Percentiles rank a stretch among this genome's conserved stretches.
Evolutionary conservation across 1,140 invertebrate genomes (phyloP).

Genomic region (Dreissena polymorpha): DNA sequence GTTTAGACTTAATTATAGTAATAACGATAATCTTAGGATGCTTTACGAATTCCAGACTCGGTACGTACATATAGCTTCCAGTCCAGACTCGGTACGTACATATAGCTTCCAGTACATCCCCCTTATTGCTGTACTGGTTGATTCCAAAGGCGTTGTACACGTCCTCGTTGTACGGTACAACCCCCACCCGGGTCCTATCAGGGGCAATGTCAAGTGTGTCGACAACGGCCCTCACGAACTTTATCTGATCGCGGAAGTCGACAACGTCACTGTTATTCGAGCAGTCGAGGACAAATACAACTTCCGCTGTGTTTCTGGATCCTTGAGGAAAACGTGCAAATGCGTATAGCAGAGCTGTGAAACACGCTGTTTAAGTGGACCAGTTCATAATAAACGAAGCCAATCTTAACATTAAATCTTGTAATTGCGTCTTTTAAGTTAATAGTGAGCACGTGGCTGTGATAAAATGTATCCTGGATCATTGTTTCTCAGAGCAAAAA

Average conservation of each 20-base stretch:
- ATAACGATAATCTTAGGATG: no score
- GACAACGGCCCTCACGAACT: slow-evolving; percentile 64
- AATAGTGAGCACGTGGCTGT: no score
- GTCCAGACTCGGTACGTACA: no score
- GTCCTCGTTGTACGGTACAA: slow-evolving; percentile 59
- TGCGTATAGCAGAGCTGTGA: background rate
- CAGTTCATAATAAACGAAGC: no score
- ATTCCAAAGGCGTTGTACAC: slow-evolving; percentile 61
- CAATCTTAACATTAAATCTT: no score
- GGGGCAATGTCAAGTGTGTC: slow-evolving; percentile 54
- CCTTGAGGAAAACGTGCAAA: slow-evolving; percentile 46
- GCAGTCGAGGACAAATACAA: slow-evolving; percentile 70
- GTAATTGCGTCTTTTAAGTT: no score
- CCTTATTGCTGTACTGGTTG: slow-evolving; percentile 38
- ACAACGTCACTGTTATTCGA: slow-evolving; percentile 62
- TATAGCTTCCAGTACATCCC: slow-evolving; percentile 55
- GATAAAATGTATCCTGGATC: no score
- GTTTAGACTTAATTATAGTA: no score
- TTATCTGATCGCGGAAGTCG: slow-evolving; percentile 62
- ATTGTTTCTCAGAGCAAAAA: no score
- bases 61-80: no score
- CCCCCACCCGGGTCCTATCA: slow-evolving; percentile 57
- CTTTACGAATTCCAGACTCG: background rate
- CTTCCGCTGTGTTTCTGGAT: slow-evolving; percentile 64
- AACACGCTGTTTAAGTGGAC: no score